Conservation (phyloP, 2,888 invertebrate species). For the Pimpla rufipes region DNA sequence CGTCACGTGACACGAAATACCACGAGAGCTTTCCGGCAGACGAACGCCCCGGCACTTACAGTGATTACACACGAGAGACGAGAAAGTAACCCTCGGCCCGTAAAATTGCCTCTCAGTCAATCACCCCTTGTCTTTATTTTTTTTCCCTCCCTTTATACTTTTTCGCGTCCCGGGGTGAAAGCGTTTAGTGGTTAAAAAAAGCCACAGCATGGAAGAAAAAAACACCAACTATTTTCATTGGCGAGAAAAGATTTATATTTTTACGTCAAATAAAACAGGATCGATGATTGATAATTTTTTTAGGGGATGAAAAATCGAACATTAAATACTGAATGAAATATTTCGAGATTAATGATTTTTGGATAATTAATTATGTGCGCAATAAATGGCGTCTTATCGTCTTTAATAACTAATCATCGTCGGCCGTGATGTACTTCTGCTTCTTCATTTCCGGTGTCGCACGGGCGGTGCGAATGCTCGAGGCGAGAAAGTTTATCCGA, state of each 20-base stretch:
- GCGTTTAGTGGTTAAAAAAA: neutral
- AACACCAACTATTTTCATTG: neutral
- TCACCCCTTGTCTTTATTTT: conserved; percentile 61
- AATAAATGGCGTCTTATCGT: too few relatives aligned
- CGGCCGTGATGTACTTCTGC: neutral
- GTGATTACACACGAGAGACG: conserved; percentile 71
- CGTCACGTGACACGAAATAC: conserved; percentile 19
- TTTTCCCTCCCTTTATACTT: neutral
- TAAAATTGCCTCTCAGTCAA: conserved; percentile 75
- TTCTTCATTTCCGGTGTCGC: conserved; percentile 30
- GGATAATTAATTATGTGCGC: too few relatives aligned
- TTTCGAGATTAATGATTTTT: too few relatives aligned
- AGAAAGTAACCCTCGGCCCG: conserved; percentile 56
- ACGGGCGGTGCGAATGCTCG: neutral
- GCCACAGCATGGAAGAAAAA: neutral
- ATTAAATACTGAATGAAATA: too few relatives aligned
- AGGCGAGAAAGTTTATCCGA: conserved; percentile 32
- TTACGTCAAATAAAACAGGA: too few relatives aligned
- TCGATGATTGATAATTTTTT: too few relatives aligned
- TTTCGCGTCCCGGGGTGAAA: conserved; percentile 11
- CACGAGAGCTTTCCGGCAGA: conserved; percentile 37
- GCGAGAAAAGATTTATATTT: too few relatives aligned
- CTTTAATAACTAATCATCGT: neutral
- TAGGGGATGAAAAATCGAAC: too few relatives aligned
- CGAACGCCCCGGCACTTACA: conserved; percentile 68